Base-by-base conservation (phyloP, 37 sponge, comb jelly and placozoan species). In the Halichondria panicea region DNA sequence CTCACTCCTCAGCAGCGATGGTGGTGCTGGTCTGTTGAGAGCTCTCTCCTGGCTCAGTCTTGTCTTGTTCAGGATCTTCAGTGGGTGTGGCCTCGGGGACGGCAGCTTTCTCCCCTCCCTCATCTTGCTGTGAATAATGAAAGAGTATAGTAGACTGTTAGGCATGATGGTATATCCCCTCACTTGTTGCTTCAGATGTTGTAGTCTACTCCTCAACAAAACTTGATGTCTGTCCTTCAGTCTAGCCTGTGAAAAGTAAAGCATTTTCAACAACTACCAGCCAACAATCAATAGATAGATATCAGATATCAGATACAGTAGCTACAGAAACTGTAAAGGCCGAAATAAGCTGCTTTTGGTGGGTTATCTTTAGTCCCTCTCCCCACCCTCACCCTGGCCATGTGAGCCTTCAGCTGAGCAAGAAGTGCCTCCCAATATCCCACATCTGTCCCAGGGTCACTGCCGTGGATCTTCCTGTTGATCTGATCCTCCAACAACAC, bases 371-470 rank as follows among this genome's bases (percentile, higher is more conserved):
- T 48, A 15, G 52, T 48, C 11, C 52, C 11, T 48, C 52, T 19
- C n/a, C 37, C 35, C 5, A 5, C 21, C 34, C 86, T 50, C 32
- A 86, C 87, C 77, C 76, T 66, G 30, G 97, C 93, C 91, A 90
- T 93, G 78, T 82, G 77, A 18, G 89, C 91, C 52, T 89, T 90
- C 21, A 96, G 81, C 69, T 96, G 90, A 55, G 85, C 78, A 18
- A 87, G 83, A 42, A 93, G 40, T 6, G 91, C 50, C 74, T 96
- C 97, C 94, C 94, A 96, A 66, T 93, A 99, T 12, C 91, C 89
- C 43, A 97, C 76, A 55, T 97, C 98, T 11, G 87, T 80, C 6
- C 74, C 87, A 25, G 79, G 66, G 30, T 85, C 92, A 61, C 86
- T 79, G 28, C 86, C 65, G 64, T 84, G n/a, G 19, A 97, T 63